phyloP scores from a whole-genome alignment of 1,140 invertebrate genomes.

The Whitmania pigra region DNA sequence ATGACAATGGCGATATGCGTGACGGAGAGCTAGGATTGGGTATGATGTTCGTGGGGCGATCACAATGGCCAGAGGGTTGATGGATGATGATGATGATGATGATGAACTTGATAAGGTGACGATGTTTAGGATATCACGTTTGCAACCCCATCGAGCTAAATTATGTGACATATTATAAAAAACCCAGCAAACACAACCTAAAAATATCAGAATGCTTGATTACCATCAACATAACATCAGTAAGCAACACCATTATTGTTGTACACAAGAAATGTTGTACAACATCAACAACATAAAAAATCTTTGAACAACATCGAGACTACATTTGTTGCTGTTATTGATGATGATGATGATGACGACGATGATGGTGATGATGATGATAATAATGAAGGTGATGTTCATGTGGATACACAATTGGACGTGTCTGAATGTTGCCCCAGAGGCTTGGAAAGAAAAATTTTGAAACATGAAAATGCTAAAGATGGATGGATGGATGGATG shows the following conservation, averaged over 20 bases:
- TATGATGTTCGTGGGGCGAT: not conserved
- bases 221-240: too few species aligned
- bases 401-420: constrained; percentile 1
- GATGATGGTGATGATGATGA: not conserved
- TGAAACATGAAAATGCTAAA: too few species aligned
- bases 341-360: not conserved
- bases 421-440: not conserved
- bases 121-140: too few species aligned
- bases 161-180: too few species aligned
- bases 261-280: too few species aligned
- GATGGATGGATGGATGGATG: too few species aligned
- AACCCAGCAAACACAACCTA: too few species aligned
- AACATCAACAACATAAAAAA: too few species aligned
- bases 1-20: not conserved
- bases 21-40: not conserved
- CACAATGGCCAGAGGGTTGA: too few species aligned
- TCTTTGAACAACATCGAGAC: not conserved
- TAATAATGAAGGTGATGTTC: not conserved
- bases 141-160: too few species aligned
- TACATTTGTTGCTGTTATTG: not conserved
- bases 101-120: not conserved
- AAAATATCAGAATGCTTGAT: too few species aligned
- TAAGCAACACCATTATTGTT: too few species aligned
- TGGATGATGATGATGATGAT: not conserved
- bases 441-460: not conserved